phyloP scores from a whole-genome alignment of 2,113 vertebrate species.

The Sphaerodactylus townsendi region DNA sequence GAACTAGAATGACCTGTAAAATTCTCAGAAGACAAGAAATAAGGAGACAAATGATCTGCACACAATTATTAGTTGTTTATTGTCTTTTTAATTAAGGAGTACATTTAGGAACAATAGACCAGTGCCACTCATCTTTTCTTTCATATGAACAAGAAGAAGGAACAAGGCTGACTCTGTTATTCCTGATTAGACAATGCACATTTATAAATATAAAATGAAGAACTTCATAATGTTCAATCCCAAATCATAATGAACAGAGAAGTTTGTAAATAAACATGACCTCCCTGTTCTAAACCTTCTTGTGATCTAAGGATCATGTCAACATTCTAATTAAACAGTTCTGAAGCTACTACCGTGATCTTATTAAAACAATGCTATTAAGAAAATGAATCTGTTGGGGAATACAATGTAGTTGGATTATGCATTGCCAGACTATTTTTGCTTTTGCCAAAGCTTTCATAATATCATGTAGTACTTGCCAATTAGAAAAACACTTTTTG shows the following conservation, averaged over 20 bases:
- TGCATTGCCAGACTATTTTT: constrained; percentile 39
- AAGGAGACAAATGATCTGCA: constrained; percentile 26
- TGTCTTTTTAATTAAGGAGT: constrained; percentile 26
- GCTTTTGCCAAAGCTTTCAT: constrained; percentile 48
- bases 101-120: constrained; percentile 9
- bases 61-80: constrained; percentile 28
- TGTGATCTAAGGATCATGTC: constrained; percentile 27
- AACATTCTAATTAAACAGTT: constrained; percentile 53
- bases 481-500: constrained; percentile 26
- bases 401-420: constrained; percentile 48
- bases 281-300: constrained; percentile 24
- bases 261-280: constrained; percentile 20
- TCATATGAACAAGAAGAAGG: constrained; percentile 9
- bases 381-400: constrained; percentile 33
- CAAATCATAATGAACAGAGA: constrained; percentile 13
- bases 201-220: constrained; percentile 8
- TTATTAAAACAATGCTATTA: constrained; percentile 38
- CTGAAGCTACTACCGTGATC: constrained; percentile 42
- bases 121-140: not conserved
- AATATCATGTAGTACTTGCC: constrained; percentile 26
- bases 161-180: not conserved
- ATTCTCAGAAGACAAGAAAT: constrained; percentile 20
- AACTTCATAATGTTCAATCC: not conserved
- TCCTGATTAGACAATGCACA: not conserved
- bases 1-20: constrained; percentile 27